Evolutionary conservation across 2,113 vertebrate species (phyloP).

Genomic region (Loxodonta africana): DNA sequence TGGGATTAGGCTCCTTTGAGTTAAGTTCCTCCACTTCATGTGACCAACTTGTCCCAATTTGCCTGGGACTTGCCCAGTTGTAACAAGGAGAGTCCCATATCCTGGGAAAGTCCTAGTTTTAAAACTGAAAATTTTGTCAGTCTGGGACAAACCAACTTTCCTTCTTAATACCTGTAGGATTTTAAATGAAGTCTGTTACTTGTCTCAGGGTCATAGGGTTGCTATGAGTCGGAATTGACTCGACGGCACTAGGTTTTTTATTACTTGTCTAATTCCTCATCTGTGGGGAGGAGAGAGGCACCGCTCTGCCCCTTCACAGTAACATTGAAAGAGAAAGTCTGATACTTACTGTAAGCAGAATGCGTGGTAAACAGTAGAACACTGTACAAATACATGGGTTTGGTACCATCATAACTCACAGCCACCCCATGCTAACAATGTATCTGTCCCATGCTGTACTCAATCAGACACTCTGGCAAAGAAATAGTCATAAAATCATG

Average conservation of each 20-base stretch:
- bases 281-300: neutral
- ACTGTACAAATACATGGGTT: neutral
- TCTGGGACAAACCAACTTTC: neutral
- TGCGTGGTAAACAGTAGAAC: neutral
- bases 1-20: neutral
- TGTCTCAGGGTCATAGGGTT: neutral
- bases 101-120: neutral
- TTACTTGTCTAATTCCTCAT: neutral
- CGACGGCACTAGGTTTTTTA: too few species aligned
- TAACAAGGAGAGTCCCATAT: neutral
- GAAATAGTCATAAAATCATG: conserved; percentile 29
- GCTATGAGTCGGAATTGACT: too few species aligned
- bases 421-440: neutral
- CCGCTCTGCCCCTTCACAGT: neutral
- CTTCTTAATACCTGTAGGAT: neutral
- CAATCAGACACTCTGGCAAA: conserved; percentile 29
- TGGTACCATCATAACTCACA: neutral
- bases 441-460: neutral
- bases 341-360: neutral
- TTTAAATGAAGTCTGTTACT: neutral
- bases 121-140: neutral
- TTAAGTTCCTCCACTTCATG: neutral
- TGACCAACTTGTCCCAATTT: neutral
- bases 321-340: neutral
- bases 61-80: neutral